Percentiles rank a stretch among this genome's conserved stretches.
phyloP scores from a whole-genome alignment of 2,113 vertebrate species.

The Erinaceus europaeus region DNA sequence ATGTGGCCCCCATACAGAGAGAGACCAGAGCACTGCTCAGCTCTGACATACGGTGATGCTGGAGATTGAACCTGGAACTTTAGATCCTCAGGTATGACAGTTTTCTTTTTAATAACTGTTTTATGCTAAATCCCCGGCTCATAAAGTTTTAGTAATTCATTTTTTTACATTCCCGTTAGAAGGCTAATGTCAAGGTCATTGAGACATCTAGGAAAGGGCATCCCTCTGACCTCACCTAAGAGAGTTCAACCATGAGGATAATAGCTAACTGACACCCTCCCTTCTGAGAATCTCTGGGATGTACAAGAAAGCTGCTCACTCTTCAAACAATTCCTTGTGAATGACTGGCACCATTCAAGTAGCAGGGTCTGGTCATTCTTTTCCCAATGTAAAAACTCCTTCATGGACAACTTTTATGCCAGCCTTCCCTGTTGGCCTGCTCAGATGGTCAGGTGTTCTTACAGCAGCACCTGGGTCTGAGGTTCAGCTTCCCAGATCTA shows the following conservation, averaged over 20 bases:
- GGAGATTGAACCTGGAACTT: too few relatives aligned
- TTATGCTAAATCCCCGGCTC: too few relatives aligned
- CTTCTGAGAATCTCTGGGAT: neutral
- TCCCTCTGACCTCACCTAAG: neutral
- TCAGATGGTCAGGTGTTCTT: neutral
- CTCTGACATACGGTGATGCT: too few relatives aligned
- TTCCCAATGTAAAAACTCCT: neutral
- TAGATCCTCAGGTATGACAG: too few relatives aligned
- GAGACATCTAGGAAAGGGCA: neutral
- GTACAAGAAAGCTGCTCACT: fast-evolving
- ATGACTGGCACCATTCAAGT: neutral
- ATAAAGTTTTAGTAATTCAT: too few relatives aligned
- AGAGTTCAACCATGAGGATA: neutral
- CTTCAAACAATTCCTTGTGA: neutral
- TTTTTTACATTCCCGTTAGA: neutral
- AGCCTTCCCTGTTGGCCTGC: too few relatives aligned
- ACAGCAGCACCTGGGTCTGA: neutral
- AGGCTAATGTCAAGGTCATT: neutral
- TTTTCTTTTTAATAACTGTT: too few relatives aligned
- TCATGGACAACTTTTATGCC: neutral
- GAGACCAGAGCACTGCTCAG: too few relatives aligned
- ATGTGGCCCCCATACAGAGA: too few relatives aligned
- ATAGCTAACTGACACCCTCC: neutral
- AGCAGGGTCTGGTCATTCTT: neutral
- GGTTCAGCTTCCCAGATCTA: neutral